Conservation (phyloP, 1,140 invertebrate species). For the Thaumetopoea pityocampa region DNA sequence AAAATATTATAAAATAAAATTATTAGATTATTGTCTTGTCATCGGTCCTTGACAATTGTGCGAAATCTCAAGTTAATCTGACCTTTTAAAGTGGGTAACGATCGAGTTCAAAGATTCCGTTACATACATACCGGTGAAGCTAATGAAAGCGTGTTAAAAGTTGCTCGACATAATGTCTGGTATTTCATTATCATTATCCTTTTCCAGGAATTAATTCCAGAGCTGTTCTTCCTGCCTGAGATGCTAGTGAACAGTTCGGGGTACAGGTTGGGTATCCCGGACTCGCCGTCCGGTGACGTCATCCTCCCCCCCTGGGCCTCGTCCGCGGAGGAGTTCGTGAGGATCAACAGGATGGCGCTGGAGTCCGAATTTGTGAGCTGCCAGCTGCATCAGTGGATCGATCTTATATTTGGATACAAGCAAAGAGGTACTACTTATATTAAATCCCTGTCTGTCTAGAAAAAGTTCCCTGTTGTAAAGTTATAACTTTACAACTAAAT, state of each 20-base stretch:
- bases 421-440: slow-evolving; percentile 96
- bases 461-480: neutral
- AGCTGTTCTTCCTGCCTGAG: slow-evolving; percentile 99
- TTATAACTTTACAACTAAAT: neutral
- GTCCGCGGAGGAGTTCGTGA: slow-evolving; percentile 97
- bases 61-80: no score
- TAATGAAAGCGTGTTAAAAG: no score
- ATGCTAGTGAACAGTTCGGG: slow-evolving; percentile 95
- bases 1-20: no score
- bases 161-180: no score
- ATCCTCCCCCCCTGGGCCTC: slow-evolving; percentile 97
- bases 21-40: no score
- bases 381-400: slow-evolving; percentile 99
- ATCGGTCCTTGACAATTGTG: no score
- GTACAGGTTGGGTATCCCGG: slow-evolving; percentile 92
- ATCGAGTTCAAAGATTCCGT: no score
- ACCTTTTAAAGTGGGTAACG: no score
- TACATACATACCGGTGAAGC: no score
- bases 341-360: slow-evolving; percentile 98
- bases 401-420: slow-evolving; percentile 99
- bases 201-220: slow-evolving; percentile 95
- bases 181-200: slow-evolving; percentile 4
- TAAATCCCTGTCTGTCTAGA: slow-evolving; percentile 1
- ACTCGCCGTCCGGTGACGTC: slow-evolving; percentile 90
- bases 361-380: slow-evolving; percentile 99